Base-by-base conservation (phyloP, 2,113 vertebrate species). In the Centrocercus urophasianus region DNA sequence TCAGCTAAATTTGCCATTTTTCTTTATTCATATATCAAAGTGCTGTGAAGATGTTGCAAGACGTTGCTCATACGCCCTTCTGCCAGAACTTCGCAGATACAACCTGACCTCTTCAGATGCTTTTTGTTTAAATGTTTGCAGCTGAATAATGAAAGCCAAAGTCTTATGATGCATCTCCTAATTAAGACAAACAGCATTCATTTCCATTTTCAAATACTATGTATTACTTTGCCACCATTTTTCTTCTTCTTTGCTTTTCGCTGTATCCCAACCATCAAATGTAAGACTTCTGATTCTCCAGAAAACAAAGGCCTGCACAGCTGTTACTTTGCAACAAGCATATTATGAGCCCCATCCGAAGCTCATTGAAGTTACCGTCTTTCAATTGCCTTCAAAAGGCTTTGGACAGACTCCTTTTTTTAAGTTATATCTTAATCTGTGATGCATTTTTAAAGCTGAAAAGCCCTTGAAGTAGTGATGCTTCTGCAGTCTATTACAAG, bases 271-370 rank as follows among this genome's bases (percentile, higher is more conserved):
- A 88, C 89, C 85, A 92, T 80, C 95, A 95, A 93, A 92, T 94
- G 38, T 86, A 89, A 96, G 87, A 95, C 93, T 96, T 95, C 84
- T 93, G 93, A 96, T 96, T 95, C 89, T 90, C 83, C 59, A 70
- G 72, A 61, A 95, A 96, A 96, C 91, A 96, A 96, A 97, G 89
- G 82, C 92, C 84, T 90, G 95, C 95, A 96, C 95, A 96, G 95
- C 93, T 94, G 96, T 94, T 94, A 95, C 89, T 96, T 90, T 93
- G 93, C 96, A 95, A 48, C 65, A 86, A 95, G 84, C 87, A 69
- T 92, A 91, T 89, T 89, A 88, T 95, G 93, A 85, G 95, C 85
- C 82, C 76, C 89, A 96, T 96, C 95, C 95, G 89, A 92, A 93
- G 89, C 92, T 92, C 74, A 90, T 94, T 96, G 96, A 96, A 94